Evolutionary conservation across 2,888 invertebrate genomes (phyloP).

Genomic region (Exocentrus adspersus): DNA sequence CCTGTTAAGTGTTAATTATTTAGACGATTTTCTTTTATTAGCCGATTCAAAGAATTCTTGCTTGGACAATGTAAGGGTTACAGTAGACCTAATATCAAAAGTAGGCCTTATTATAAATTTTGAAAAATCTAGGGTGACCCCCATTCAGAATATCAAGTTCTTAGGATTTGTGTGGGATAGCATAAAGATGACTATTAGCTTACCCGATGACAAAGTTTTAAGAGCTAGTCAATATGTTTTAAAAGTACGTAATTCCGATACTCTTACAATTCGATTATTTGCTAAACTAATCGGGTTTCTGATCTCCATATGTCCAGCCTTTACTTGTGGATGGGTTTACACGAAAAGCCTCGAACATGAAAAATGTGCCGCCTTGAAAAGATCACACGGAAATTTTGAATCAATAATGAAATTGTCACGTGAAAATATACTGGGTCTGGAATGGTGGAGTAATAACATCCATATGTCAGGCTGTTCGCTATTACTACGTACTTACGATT

Average conservation of each 20-base stretch:
- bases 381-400: not conserved
- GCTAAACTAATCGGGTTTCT: not conserved
- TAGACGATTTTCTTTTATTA: conserved; percentile 1
- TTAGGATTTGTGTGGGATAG: not conserved
- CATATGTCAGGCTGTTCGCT: not conserved
- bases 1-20: not conserved
- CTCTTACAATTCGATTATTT: not conserved
- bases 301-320: not conserved
- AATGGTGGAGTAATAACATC: conserved; percentile 6
- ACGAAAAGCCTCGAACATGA: not conserved
- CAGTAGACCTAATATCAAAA: not conserved
- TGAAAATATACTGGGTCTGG: conserved; percentile 7
- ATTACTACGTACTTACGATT: not conserved
- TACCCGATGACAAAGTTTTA: not conserved
- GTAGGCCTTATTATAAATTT: not conserved
- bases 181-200: not conserved
- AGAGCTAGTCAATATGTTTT: no score
- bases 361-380: conserved; percentile 6
- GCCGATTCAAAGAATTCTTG: not conserved
- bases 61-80: not conserved
- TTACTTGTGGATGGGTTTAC: not conserved
- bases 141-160: not conserved
- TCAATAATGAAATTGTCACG: not conserved
- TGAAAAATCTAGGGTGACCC: not conserved
- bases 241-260: not conserved